Evolutionary conservation across 2,113 vertebrate species (phyloP), one percentile per base, ranked within the genome.

Genomic region (Ornithorhynchus anatinus): DNA sequence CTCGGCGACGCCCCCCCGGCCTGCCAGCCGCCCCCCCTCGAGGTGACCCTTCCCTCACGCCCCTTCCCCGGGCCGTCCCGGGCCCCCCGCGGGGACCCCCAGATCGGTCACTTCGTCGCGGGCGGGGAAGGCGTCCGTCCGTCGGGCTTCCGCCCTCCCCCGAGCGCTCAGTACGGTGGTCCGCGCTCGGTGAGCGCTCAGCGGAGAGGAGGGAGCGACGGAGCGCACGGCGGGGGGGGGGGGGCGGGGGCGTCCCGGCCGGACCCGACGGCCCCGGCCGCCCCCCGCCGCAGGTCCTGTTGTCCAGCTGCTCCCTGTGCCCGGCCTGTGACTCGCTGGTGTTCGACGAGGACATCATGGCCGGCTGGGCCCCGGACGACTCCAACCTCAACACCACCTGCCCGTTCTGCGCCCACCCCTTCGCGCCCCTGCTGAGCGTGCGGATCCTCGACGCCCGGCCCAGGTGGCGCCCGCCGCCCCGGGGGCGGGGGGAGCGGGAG

Each of bases 331-430:
- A 94, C 40, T 95, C 89, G 0, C 72, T 98, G 88, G 96, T 98
- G 5, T 97, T 97, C 0, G 97, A 98, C 0, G 96, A 98, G 84
- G 97, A 98, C 89, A 96, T 98, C 80, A 98, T 98, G 97, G 96
- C 97, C 0, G 96, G 96, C 36, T 98, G 97, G 97, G 95, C 95
- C 2, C 95, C 96, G 0, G 97, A 98, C 1, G 96, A 98, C 87
- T 98, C 97, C 72, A 98, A 98, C 89, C 96, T 98, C 60, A 98
- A 98, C 86, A 95, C 95, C 6, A 89, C 84, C 19, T 98, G 97
- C 25, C 95, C 97, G 3, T 97, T 96, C 90, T 98, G 97, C 15
- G 9, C 59, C n/a, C 84, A 93, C 15, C 75, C 92, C 80, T 98
- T 98, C 4, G 95, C 98, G 22, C 97, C 97, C 8, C 91, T 97